These are phyloP conservation scores for Oplegnathus fasciatus DNA, from an alignment of 2,113 vertebrate species.

Conservation along the genomic window DNA sequence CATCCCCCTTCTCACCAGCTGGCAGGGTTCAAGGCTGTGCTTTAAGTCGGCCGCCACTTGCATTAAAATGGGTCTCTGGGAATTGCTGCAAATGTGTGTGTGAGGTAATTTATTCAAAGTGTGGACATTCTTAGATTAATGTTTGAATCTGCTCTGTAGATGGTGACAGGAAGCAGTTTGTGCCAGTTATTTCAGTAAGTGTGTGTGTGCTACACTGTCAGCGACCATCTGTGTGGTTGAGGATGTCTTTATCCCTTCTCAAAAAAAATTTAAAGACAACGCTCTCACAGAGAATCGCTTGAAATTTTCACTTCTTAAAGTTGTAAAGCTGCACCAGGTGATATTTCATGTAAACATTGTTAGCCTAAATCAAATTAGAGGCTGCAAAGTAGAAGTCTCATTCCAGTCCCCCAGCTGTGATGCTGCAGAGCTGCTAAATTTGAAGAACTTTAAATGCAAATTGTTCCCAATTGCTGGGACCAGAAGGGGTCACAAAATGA, in stretches of 20 bases:
- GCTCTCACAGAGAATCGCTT: background rate
- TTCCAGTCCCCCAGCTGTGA: background rate
- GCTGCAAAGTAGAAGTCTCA: background rate
- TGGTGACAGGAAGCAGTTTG: background rate
- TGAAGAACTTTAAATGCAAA: background rate
- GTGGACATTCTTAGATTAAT: background rate
- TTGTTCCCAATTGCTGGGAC: background rate
- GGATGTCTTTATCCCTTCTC: background rate
- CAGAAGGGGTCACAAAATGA: background rate
- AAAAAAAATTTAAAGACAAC: constrained; percentile 4
- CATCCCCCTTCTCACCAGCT: constrained; percentile 68
- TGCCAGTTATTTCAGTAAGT: background rate
- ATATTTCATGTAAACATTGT: background rate
- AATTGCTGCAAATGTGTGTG: background rate
- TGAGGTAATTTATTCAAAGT: constrained; percentile 18
- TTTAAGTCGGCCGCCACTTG: constrained; percentile 30
- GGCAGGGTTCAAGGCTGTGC: constrained; percentile 42
- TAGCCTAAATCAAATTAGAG: background rate
- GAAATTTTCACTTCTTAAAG: background rate
- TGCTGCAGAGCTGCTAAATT: background rate
- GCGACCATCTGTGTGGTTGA: constrained; percentile 4
- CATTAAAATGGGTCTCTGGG: constrained; percentile 24
- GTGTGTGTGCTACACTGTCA: background rate
- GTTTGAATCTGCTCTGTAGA: constrained; percentile 16
- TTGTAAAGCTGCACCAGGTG: background rate